Percentiles rank a stretch among this genome's conserved stretches.
Evolutionary conservation across 2,113 vertebrate species (phyloP).

Genomic region (Parotia lawesii): DNA sequence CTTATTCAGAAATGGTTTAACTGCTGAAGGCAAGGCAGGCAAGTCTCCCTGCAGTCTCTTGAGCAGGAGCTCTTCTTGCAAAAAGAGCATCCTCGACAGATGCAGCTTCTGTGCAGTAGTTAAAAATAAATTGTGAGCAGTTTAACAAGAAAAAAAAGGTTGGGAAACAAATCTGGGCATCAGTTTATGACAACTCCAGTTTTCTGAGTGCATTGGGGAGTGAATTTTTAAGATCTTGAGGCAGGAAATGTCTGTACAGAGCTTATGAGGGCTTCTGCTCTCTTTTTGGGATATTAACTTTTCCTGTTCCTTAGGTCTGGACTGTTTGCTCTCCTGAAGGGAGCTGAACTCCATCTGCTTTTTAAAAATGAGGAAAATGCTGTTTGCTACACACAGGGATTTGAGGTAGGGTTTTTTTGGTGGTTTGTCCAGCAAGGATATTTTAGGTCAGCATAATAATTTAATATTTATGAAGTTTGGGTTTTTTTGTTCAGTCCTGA

Average conservation of each 20-base stretch:
- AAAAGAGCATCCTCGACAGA: conserved; percentile 18
- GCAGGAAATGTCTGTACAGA: neutral
- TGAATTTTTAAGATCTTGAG: neutral
- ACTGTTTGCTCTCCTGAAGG: neutral
- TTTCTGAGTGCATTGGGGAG: neutral
- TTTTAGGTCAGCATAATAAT: neutral
- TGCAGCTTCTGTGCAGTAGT: conserved; percentile 13
- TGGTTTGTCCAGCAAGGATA: neutral
- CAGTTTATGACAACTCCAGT: neutral
- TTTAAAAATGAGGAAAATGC: neutral
- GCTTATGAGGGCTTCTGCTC: neutral
- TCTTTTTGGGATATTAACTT: neutral
- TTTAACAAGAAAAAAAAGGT: neutral
- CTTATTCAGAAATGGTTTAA: neutral
- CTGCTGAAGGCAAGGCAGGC: neutral
- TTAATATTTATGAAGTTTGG: neutral
- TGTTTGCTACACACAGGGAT: neutral
- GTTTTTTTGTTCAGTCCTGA: neutral
- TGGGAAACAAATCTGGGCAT: conserved; percentile 21
- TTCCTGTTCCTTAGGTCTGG: neutral
- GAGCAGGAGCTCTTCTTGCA: neutral
- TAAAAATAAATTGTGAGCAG: conserved; percentile 35
- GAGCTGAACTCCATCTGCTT: neutral
- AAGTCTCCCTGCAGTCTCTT: neutral
- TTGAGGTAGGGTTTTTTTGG: neutral